These are phyloP conservation scores for Galagoides demidoff DNA, from an alignment of 2,797 vertebrate genomes.

Conservation along the genomic window DNA sequence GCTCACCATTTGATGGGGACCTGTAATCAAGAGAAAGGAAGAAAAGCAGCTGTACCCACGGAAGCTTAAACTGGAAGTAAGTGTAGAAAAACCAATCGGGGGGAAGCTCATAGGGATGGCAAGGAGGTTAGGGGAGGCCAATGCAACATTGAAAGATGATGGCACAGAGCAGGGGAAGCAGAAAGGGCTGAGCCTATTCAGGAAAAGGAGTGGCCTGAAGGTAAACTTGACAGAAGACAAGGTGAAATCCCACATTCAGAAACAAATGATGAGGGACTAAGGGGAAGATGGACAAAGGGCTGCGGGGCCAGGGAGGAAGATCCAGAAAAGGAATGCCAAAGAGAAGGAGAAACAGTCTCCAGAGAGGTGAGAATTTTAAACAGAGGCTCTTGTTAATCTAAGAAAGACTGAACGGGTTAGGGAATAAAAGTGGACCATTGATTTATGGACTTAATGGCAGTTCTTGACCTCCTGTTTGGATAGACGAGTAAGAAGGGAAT, in stretches of 20 bases:
- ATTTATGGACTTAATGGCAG: neutral
- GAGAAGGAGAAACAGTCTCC: neutral
- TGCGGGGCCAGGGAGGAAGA: neutral
- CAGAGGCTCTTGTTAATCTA: neutral
- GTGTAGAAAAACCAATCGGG: neutral
- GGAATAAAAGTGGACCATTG: neutral
- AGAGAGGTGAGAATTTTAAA: neutral
- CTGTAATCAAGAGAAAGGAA: neutral
- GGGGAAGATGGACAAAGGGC: too few relatives aligned
- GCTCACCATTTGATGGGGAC: neutral
- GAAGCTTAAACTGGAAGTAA: neutral
- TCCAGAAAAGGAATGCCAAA: neutral
- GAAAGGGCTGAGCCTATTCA: neutral
- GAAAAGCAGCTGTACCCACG: neutral
- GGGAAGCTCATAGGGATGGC: neutral
- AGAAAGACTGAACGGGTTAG: neutral
- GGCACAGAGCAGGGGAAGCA: neutral
- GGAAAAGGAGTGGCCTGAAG: neutral
- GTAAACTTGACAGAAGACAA: neutral
- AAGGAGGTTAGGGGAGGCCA: too few relatives aligned
- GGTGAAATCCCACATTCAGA: neutral
- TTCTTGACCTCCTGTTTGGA: neutral
- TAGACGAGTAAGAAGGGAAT: neutral
- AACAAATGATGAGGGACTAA: neutral
- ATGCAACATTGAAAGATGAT: neutral